Conservation (phyloP, 2,797 vertebrate genomes). For the Sebastes steindachneri region DNA sequence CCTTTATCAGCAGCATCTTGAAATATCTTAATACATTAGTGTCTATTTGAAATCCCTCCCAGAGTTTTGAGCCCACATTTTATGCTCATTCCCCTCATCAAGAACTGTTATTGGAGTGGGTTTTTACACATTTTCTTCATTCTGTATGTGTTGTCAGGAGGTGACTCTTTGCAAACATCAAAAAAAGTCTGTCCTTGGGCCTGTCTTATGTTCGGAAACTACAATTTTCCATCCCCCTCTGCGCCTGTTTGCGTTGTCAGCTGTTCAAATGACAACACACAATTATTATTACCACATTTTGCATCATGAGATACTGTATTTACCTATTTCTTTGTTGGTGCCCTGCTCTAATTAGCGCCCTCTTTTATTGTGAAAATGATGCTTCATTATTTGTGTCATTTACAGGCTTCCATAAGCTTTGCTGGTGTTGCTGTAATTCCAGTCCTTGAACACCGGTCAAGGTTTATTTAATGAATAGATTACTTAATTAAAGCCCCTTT, state of each 20-base stretch:
- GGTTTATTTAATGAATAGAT: background rate
- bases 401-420: background rate
- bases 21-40: background rate
- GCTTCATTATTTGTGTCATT: constrained; percentile 16
- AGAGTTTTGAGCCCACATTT: background rate
- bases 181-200: constrained; percentile 20
- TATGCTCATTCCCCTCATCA: background rate
- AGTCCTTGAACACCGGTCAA: background rate
- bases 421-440: background rate
- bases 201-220: constrained; percentile 8
- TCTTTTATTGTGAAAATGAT: constrained; percentile 3
- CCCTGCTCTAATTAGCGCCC: constrained; percentile 24
- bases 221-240: background rate
- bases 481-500: constrained; percentile 15
- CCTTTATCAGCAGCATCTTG: background rate
- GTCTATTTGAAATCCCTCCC: background rate
- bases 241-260: constrained; percentile 6
- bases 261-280: background rate
- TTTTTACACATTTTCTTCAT: background rate
- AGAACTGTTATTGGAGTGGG: background rate
- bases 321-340: background rate
- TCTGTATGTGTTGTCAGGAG: background rate
- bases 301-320: constrained; percentile 20
- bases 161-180: background rate
- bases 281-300: constrained; percentile 34